A percentile compares a stretch with the other conserved stretches of the same genome.
These are phyloP conservation scores for Margaritifera margaritifera DNA, from an alignment of 2,888 invertebrate genomes.

Conservation along the genomic window DNA sequence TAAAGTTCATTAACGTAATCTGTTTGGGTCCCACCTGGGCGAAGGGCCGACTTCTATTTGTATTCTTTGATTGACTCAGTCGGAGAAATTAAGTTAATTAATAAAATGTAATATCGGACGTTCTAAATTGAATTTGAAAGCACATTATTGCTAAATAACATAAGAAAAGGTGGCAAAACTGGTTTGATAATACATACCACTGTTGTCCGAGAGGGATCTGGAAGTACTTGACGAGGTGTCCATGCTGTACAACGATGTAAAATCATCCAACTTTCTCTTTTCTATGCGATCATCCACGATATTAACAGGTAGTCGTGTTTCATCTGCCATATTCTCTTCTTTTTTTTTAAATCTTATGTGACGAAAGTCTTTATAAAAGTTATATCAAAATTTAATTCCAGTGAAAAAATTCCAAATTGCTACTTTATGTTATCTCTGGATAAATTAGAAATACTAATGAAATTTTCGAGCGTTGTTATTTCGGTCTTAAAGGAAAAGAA, in stretches of 20 bases:
- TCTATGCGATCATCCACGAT: slow-evolving; percentile 71
- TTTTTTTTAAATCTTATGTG: not conserved
- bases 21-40: slow-evolving; percentile 21
- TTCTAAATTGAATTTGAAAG: slow-evolving; percentile 30
- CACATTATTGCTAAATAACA: slow-evolving; percentile 10
- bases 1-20: slow-evolving; percentile 24
- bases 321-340: slow-evolving; percentile 60
- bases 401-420: slow-evolving; percentile 6
- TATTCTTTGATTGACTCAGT: slow-evolving; percentile 22
- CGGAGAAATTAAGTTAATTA: slow-evolving; percentile 37
- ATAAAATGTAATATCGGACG: slow-evolving; percentile 33
- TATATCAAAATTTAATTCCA: slow-evolving; percentile 1
- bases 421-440: slow-evolving; percentile 16
- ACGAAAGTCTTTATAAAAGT: not conserved
- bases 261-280: slow-evolving; percentile 83
- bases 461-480: slow-evolving; percentile 42
- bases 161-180: slow-evolving; percentile 7
- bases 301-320: slow-evolving; percentile 60
- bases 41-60: not conserved
- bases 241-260: slow-evolving; percentile 87
- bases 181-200: slow-evolving; percentile 45
- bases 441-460: slow-evolving; percentile 41
- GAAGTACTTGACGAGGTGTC: slow-evolving; percentile 65
- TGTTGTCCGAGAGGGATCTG: slow-evolving; percentile 47
- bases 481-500: slow-evolving; percentile 35